A percentile compares a stretch with the other conserved stretches of the same genome.
Conservation (phyloP, 2,113 vertebrate species). For the Festucalex cinctus region DNA sequence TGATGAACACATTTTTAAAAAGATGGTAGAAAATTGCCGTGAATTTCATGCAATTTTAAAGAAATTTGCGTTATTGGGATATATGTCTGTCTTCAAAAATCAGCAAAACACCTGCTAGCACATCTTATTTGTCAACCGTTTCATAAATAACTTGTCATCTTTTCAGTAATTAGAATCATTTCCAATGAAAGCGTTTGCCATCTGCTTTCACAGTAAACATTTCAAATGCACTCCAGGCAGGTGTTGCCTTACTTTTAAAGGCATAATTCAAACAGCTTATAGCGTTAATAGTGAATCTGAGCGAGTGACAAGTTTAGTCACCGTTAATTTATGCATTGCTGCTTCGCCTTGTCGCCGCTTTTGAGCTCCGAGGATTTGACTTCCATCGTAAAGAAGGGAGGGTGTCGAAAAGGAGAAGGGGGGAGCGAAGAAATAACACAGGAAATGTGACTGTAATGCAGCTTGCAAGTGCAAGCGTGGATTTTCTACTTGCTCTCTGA, state of each 20-base stretch:
- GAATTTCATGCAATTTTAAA: too few relatives aligned
- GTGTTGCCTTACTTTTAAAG: background rate
- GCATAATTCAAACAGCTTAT: slow-evolving; percentile 30
- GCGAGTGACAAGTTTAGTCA: slow-evolving; percentile 55
- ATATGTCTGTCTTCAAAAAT: too few relatives aligned
- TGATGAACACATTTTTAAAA: too few relatives aligned
- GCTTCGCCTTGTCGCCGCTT: slow-evolving; percentile 60
- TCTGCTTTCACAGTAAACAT: slow-evolving; percentile 21
- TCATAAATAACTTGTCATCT: background rate
- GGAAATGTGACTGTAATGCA: slow-evolving; percentile 70
- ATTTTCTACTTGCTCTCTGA: slow-evolving; percentile 73
- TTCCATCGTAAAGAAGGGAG: slow-evolving; percentile 38
- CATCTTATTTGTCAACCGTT: background rate
- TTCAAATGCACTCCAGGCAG: background rate
- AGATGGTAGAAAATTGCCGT: too few relatives aligned
- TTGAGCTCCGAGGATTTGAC: slow-evolving; percentile 61
- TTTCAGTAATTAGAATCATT: slow-evolving; percentile 17
- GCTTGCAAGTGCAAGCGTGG: slow-evolving; percentile 63
- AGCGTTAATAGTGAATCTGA: slow-evolving; percentile 50
- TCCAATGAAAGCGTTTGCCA: background rate
- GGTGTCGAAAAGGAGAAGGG: slow-evolving; percentile 17
- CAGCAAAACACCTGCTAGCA: slow-evolving; percentile 4
- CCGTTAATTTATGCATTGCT: slow-evolving; percentile 65
- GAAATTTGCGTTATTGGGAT: too few relatives aligned
- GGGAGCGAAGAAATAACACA: slow-evolving; percentile 40